Conservation (phyloP, 2,888 invertebrate genomes). For the Dorcus hopei region DNA sequence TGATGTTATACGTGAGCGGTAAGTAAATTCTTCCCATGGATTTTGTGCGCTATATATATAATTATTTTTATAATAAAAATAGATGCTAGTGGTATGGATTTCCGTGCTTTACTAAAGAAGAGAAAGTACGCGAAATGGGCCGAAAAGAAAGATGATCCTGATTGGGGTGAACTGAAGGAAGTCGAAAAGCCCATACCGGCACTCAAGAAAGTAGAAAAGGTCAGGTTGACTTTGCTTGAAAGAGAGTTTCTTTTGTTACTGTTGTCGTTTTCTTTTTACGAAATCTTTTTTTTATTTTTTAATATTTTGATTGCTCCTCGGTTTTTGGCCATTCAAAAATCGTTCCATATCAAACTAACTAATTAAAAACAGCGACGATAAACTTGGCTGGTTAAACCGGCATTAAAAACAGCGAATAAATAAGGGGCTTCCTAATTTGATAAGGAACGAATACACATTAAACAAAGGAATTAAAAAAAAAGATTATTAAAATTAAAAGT, state of each 20-base stretch:
- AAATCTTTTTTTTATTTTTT: slow-evolving; percentile 17
- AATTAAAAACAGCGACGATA: too few relatives aligned
- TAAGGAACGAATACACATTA: background rate
- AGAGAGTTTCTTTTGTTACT: background rate
- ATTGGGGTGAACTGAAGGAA: slow-evolving; percentile 92
- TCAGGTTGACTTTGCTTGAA: slow-evolving; percentile 51
- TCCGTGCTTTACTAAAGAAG: slow-evolving; percentile 96
- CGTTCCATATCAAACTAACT: slow-evolving; percentile 40
- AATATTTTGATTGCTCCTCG: slow-evolving; percentile 9
- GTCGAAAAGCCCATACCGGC: slow-evolving; percentile 81
- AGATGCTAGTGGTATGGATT: slow-evolving; percentile 98
- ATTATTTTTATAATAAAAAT: background rate
- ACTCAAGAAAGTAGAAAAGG: slow-evolving; percentile 92
- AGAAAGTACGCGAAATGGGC: slow-evolving; percentile 93
- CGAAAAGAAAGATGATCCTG: slow-evolving; percentile 84
- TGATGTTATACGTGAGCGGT: slow-evolving; percentile 96
- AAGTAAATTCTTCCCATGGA: slow-evolving; percentile 22
- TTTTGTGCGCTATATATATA: background rate
- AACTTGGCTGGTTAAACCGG: too few relatives aligned
- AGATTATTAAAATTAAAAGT: slow-evolving; percentile 1
- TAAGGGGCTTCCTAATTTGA: slow-evolving; percentile 50
- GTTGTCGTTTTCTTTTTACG: slow-evolving; percentile 13
- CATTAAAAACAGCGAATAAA: too few relatives aligned
- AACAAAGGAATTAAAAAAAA: background rate
- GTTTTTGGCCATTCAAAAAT: slow-evolving; percentile 23